phyloP scores from a whole-genome alignment of 2,888 invertebrate genomes.

The Lucinisca nassula region DNA sequence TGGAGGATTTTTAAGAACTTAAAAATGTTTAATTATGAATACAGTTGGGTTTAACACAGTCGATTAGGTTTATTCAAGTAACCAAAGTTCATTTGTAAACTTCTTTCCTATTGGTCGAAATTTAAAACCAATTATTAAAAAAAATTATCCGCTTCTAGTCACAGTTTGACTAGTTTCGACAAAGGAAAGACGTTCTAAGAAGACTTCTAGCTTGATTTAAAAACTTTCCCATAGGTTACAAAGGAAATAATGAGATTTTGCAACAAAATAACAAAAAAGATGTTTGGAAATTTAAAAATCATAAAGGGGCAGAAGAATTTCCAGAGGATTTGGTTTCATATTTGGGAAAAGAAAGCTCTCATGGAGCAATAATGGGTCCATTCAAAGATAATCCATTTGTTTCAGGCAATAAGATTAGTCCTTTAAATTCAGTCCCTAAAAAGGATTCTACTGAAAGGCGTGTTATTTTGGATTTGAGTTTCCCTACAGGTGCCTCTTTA shows the following conservation, averaged over 20 bases:
- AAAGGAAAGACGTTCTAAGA: too few relatives aligned
- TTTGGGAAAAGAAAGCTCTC: not conserved
- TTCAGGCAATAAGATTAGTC: not conserved
- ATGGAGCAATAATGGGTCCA: not conserved
- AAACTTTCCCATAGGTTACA: not conserved
- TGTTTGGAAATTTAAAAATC: not conserved
- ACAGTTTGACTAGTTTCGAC: too few relatives aligned
- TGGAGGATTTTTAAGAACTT: too few relatives aligned
- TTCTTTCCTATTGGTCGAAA: too few relatives aligned
- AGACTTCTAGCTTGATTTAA: too few relatives aligned
- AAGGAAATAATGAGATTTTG: not conserved
- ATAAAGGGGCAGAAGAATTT: not conserved
- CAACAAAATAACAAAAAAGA: not conserved
- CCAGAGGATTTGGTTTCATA: not conserved
- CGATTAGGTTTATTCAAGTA: too few relatives aligned
- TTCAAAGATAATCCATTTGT: not conserved
- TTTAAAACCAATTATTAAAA: too few relatives aligned
- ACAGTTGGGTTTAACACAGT: too few relatives aligned
- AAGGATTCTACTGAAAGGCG: not conserved
- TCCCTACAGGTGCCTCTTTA: not conserved
- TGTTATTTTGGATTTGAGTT: constrained; percentile 12
- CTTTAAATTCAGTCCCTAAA: constrained; percentile 14
- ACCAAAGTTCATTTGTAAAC: too few relatives aligned
- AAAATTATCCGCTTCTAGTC: too few relatives aligned
- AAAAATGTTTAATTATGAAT: too few relatives aligned